These are phyloP conservation scores for Paradoxurus hermaphroditus DNA, from an alignment of 2,113 vertebrate genomes.

Conservation along the genomic window DNA sequence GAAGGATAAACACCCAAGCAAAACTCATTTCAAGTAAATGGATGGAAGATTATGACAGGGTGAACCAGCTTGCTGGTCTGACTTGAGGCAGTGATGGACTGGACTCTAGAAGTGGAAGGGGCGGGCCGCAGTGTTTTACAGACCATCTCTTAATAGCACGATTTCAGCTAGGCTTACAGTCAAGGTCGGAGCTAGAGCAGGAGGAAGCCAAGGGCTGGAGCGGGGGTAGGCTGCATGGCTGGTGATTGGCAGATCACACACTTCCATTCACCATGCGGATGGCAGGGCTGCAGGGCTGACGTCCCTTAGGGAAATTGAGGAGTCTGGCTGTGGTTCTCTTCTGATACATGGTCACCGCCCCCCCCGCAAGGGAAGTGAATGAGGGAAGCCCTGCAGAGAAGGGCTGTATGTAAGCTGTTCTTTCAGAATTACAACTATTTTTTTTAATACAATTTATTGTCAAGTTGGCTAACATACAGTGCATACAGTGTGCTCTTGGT, in stretches of 20 bases:
- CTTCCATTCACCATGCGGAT: fast-evolving
- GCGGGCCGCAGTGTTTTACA: background rate
- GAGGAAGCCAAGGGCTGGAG: background rate
- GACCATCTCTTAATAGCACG: background rate
- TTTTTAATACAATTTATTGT: too few relatives aligned
- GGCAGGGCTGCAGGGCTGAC: background rate
- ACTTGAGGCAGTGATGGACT: background rate
- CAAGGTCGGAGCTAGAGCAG: background rate
- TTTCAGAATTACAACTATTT: background rate
- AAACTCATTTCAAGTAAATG: background rate
- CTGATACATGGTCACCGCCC: too few relatives aligned
- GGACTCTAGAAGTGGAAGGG: background rate
- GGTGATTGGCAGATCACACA: too few relatives aligned
- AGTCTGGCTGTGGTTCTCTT: background rate
- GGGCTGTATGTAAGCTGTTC: background rate
- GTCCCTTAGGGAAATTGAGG: background rate
- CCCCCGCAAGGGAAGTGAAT: fast-evolving
- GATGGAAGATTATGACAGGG: background rate
- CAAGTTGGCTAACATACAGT: too few relatives aligned
- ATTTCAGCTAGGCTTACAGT: background rate
- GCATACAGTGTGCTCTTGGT: too few relatives aligned
- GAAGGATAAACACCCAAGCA: background rate
- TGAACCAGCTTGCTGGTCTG: background rate
- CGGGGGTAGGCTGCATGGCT: background rate
- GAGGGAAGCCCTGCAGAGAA: background rate